Conservation (phyloP, 37 sponge, comb jelly and placozoan genomes). For the Corticium candelabrum region DNA sequence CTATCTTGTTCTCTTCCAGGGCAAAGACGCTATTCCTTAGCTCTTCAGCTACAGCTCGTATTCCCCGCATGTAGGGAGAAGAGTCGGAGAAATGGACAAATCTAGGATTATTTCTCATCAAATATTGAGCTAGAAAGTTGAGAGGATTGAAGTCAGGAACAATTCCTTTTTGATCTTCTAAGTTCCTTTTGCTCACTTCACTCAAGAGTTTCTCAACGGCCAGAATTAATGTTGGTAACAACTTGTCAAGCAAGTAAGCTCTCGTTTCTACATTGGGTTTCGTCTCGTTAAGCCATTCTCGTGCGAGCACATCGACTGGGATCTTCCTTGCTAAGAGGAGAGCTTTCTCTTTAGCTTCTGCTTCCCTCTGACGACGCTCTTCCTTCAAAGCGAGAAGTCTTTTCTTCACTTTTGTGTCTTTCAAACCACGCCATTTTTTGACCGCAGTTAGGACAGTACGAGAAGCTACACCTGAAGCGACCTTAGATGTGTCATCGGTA, state of each 20-base stretch:
- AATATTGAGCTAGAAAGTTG: slow-evolving; percentile 83
- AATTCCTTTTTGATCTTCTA: slow-evolving; percentile 22
- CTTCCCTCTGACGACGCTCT: background rate
- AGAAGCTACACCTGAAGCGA: no score
- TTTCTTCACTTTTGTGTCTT: background rate
- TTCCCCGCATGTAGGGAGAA: slow-evolving; percentile 56
- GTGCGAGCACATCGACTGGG: slow-evolving; percentile 56
- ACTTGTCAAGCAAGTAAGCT: slow-evolving; percentile 51
- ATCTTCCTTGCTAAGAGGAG: slow-evolving; percentile 9
- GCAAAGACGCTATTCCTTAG: slow-evolving; percentile 27
- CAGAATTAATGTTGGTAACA: slow-evolving; percentile 65
- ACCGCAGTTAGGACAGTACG: no score
- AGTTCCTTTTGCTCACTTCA: slow-evolving; percentile 35
- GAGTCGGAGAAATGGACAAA: slow-evolving; percentile 51
- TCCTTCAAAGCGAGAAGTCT: background rate
- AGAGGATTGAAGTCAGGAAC: slow-evolving; percentile 81
- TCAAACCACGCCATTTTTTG: background rate
- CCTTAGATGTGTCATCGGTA: no score
- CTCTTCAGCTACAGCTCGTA: slow-evolving; percentile 29
- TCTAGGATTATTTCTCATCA: slow-evolving; percentile 94
- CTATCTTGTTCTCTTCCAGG: slow-evolving; percentile 40
- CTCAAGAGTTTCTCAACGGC: slow-evolving; percentile 68
- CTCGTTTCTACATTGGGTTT: slow-evolving; percentile 14
- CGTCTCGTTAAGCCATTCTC: slow-evolving; percentile 50
- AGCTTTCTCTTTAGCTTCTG: background rate